Percentiles rank a stretch among this genome's conserved stretches.
Conservation (phyloP, 2,797 vertebrate species). For the Peromyscus nudipes region DNA sequence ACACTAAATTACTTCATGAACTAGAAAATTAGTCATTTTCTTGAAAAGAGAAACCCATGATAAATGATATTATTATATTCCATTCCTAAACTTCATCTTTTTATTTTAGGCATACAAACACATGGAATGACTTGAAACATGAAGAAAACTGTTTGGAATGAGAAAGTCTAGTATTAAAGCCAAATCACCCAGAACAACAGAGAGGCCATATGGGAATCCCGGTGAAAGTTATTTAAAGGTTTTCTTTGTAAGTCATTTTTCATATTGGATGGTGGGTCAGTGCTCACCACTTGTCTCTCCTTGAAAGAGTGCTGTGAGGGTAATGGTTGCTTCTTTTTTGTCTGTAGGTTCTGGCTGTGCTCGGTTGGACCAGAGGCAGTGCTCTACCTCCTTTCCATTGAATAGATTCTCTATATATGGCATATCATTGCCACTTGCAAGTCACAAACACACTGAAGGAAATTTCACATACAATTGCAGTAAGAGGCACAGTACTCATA, state of each 20-base stretch:
- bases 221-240: background rate
- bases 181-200: background rate
- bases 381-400: background rate
- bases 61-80: background rate
- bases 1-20: background rate
- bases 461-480: background rate
- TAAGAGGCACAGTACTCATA: background rate
- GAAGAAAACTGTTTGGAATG: slow-evolving; percentile 3
- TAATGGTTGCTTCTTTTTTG: background rate
- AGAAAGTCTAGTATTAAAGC: background rate
- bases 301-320: background rate
- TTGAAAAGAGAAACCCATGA: background rate
- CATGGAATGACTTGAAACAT: background rate
- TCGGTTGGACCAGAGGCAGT: background rate
- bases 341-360: background rate
- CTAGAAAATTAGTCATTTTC: background rate
- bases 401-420: background rate
- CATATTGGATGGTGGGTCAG: background rate
- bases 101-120: background rate
- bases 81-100: background rate
- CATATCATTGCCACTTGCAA: background rate
- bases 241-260: background rate
- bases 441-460: background rate
- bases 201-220: background rate
- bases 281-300: background rate